Evolutionary conservation across 2,113 vertebrate genomes (phyloP), one percentile per base, ranked within the genome.

Genomic region (Rhinoderma darwinii): DNA sequence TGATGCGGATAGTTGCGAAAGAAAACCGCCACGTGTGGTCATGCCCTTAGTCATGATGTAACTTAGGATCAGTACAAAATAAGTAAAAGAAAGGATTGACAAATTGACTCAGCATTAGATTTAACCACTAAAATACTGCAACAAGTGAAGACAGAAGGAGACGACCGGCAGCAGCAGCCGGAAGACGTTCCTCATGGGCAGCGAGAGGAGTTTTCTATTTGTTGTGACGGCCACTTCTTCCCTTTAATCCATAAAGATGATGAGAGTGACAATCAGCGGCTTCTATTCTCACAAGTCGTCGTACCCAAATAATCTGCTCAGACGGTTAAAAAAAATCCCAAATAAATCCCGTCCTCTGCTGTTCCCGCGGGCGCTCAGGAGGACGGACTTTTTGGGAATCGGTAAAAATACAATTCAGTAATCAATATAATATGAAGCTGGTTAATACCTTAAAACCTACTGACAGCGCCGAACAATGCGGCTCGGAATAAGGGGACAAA

Each of bases 211-310:
- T 91, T 90, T 90, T 93, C 88, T 89, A 91, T 89, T 94, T 93
- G 95, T 93, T 94, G 92, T 93, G 95, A 91, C 93, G 93, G 91
- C 91, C 92, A 89, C 91, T 93, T 93, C 25, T 92, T 91, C 91
- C 92, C 92, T 92, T 94, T 94, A 88, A 87, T 93, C 94, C 90
- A 94, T 92, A 91, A 90, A 94, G 90, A 91, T 91, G 91, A 90
- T 90, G 90, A 91, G 89, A 93, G 91, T 91, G 91, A 90, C 92
- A 94, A 94, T 93, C 95, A 94, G 95, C 94, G 95, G 94, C 92
- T 92, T 94, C 95, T 93, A 95, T 93, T 93, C 92, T 92, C 56
- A 89, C 88, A 93, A 92, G 89, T 90, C 93, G 94, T 90, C 92
- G 91, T 95, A 93, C 95, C 92, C 84, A 90, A 59, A 83, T 86